Evolutionary conservation across 92 coral and sea anemone genomes (phyloP).

Genomic region (Parazoanthus darwini): DNA sequence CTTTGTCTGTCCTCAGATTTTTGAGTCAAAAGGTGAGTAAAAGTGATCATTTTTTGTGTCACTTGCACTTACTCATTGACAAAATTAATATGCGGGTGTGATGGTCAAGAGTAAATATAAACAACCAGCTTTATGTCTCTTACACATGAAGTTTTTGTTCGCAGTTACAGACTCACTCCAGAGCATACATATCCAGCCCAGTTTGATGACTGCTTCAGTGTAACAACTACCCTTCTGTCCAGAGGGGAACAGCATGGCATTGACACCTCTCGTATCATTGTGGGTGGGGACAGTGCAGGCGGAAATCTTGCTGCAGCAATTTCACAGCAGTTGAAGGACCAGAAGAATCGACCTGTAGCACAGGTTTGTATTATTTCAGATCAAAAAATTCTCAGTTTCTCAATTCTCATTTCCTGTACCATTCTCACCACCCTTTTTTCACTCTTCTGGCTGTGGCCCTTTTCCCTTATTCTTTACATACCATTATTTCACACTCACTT

Average conservation of each 20-base stretch:
- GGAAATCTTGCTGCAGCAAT: conserved; percentile 50
- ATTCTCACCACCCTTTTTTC: too few relatives aligned
- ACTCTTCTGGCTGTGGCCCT: too few relatives aligned
- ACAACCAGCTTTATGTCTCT: too few relatives aligned
- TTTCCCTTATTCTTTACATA: too few relatives aligned
- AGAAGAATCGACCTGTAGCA: conserved; percentile 3
- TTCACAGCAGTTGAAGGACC: conserved; percentile 37
- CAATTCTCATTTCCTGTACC: background rate
- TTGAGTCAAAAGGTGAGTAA: too few relatives aligned
- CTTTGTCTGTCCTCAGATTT: too few relatives aligned
- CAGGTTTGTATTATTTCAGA: background rate
- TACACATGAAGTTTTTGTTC: background rate
- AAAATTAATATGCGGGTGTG: too few relatives aligned
- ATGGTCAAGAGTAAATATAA: too few relatives aligned
- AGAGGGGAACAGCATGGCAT: conserved; percentile 37
- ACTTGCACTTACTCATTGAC: too few relatives aligned
- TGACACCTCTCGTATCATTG: conserved; percentile 30
- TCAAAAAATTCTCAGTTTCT: too few relatives aligned
- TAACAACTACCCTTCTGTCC: conserved; percentile 14
- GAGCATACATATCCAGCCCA: conserved; percentile 45
- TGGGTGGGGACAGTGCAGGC: conserved; percentile 56
- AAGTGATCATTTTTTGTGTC: too few relatives aligned
- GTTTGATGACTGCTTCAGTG: conserved; percentile 49
- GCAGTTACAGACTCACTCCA: conserved; percentile 35
- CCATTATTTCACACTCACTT: too few relatives aligned